These are phyloP conservation scores for Poeciliopsis retropinna DNA, from an alignment of 2,113 vertebrate species.

Conservation along the genomic window DNA sequence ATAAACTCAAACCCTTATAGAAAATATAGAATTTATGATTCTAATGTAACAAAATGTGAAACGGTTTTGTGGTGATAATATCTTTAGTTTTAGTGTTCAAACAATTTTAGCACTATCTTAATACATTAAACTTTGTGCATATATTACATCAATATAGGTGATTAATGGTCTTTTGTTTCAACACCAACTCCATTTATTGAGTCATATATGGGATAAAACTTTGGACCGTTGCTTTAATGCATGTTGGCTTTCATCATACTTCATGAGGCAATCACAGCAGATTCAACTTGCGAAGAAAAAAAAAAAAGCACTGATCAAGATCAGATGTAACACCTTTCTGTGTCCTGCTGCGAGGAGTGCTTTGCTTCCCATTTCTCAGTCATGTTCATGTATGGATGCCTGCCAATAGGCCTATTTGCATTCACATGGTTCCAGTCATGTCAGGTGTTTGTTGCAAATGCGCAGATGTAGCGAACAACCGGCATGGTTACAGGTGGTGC, in stretches of 20 bases:
- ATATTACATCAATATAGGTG: no score
- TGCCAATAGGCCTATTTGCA: constrained; percentile 34
- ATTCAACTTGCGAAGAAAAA: constrained; percentile 16
- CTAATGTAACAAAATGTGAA: not conserved
- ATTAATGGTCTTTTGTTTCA: no score
- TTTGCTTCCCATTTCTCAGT: constrained; percentile 44
- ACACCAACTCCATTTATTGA: no score
- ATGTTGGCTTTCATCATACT: constrained; percentile 30
- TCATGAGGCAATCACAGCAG: constrained; percentile 54
- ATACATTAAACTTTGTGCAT: not conserved
- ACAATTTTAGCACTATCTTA: not conserved
- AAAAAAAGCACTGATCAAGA: constrained; percentile 29
- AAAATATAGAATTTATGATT: not conserved
- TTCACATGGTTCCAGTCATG: constrained; percentile 27
- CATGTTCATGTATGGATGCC: constrained; percentile 23
- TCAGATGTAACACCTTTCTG: constrained; percentile 27
- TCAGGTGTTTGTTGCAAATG: constrained; percentile 22
- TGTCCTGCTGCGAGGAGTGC: constrained; percentile 42
- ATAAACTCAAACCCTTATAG: not conserved
- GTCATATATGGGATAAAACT: not conserved
- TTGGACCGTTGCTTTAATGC: constrained; percentile 27
- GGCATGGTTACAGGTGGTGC: constrained; percentile 10
- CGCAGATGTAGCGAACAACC: constrained; percentile 42
- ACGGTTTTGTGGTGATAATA: not conserved
- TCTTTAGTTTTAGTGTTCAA: not conserved